Evolutionary conservation across 1,140 invertebrate species (phyloP), one percentile per base, ranked within the genome.

Genomic region (Drosophila willistoni): DNA sequence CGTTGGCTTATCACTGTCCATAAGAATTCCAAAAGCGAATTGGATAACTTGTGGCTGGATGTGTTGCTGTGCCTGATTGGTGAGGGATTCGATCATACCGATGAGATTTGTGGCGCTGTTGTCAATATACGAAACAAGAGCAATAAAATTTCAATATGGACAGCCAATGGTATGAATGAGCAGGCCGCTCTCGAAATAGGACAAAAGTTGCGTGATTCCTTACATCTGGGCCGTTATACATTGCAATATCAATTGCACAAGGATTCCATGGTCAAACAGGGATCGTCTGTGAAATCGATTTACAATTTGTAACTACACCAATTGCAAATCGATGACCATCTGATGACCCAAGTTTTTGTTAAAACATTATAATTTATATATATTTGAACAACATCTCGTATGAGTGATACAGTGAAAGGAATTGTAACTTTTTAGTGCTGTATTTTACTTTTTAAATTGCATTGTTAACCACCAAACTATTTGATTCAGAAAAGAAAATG

Each of bases 21-120:
- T 92, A 94, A 98, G 92, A 96, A 96, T 91, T 96, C 97, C 90
- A 95, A 98, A 91, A 94, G 94, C 73, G 96, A 98, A 91, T 93
- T 99, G 71, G 98, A 99, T 93, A 95, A 96, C 84, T 97, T 97
- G 91, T 99, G 98, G 98, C 93, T 99, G 77, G 98, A 99, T 95
- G 96, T 98, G 90, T 94, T 99, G 79, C 94, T 99, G 71, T 98
- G 97, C 92, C 94, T 99, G 92, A 99, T 99, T 94, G 99, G 99
- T 59, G 98, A 99, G 94, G 96, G 97, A 60, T 99, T 99, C 93
- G 97, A 98, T 74, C 94, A 96, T 84, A 96, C 97, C 73, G 96
- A 98, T 82, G 96, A 99, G 91, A 95, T 99, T 68, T 98, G 97
- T 94, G 98, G 98, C 54, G 98, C 98, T 79, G 98, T 99, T 76